Percentiles rank a stretch among this genome's conserved stretches.
phyloP scores from a whole-genome alignment of 2,888 invertebrate genomes.

The Incurvaria masculella region DNA sequence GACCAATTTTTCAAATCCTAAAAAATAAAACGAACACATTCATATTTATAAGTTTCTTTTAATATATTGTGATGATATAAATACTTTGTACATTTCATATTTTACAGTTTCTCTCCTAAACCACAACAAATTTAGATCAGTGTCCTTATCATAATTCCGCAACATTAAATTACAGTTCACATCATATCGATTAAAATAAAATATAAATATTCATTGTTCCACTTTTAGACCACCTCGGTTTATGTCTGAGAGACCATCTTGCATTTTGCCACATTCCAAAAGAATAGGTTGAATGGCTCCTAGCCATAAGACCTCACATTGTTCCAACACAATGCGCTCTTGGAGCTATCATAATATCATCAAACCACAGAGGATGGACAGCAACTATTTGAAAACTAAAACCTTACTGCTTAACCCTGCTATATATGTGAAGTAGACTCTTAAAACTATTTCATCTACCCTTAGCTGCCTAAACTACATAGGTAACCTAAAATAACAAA shows the following conservation, averaged over 20 bases:
- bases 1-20: no score
- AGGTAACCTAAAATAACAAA: not conserved
- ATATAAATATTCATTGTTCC: not conserved
- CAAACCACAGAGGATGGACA: not conserved
- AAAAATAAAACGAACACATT: not conserved
- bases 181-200: not conserved
- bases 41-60: not conserved
- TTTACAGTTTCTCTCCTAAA: not conserved
- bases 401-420: not conserved
- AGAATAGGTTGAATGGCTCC: not conserved
- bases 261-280: not conserved
- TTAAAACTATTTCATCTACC: not conserved
- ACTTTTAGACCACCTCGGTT: not conserved
- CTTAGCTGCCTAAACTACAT: not conserved
- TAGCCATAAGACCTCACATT: not conserved
- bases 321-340: not conserved
- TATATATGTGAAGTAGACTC: not conserved
- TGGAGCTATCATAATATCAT: not conserved
- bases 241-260: not conserved
- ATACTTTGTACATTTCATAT: not conserved
- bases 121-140: not conserved
- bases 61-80: not conserved
- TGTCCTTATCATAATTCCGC: not conserved
- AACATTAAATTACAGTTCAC: not conserved
- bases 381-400: not conserved